A percentile compares a stretch with the other conserved stretches of the same genome.
Evolutionary conservation across 1,140 invertebrate genomes (phyloP).

Genomic region (Ceratosolen fusciceps): DNA sequence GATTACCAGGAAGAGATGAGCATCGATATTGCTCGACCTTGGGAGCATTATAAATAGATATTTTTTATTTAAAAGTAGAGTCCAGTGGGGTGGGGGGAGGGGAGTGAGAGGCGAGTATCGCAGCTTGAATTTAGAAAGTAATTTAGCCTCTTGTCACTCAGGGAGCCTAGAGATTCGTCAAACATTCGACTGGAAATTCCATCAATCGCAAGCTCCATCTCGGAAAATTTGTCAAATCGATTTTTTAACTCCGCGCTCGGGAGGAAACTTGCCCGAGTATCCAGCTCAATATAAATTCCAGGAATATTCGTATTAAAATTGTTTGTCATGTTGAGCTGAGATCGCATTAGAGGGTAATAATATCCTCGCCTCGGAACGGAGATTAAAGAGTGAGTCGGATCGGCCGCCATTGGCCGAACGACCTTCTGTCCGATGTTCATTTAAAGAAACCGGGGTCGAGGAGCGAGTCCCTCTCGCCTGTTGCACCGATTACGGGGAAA

Average conservation of each 20-base stretch:
- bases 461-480: not conserved
- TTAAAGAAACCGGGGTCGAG: too few relatives aligned
- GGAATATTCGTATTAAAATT: not conserved
- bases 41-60: too few relatives aligned
- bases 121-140: not conserved
- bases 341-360: not conserved
- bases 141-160: not conserved
- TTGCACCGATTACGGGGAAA: not conserved
- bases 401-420: too few relatives aligned
- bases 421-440: too few relatives aligned
- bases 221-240: not conserved
- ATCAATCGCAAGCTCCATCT: not conserved
- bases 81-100: too few relatives aligned
- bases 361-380: not conserved
- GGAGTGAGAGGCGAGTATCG: too few relatives aligned
- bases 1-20: too few relatives aligned
- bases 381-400: too few relatives aligned
- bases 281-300: constrained; percentile 1
- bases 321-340: not conserved
- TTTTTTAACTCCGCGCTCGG: not conserved
- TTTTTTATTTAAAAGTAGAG: too few relatives aligned
- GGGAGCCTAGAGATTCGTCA: not conserved
- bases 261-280: not conserved
- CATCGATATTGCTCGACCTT: too few relatives aligned
- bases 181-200: constrained; percentile 1